A percentile compares a stretch with the other conserved stretches of the same genome.
These are phyloP conservation scores for Thymallus thymallus DNA, from an alignment of 2,113 vertebrate genomes.

Conservation along the genomic window DNA sequence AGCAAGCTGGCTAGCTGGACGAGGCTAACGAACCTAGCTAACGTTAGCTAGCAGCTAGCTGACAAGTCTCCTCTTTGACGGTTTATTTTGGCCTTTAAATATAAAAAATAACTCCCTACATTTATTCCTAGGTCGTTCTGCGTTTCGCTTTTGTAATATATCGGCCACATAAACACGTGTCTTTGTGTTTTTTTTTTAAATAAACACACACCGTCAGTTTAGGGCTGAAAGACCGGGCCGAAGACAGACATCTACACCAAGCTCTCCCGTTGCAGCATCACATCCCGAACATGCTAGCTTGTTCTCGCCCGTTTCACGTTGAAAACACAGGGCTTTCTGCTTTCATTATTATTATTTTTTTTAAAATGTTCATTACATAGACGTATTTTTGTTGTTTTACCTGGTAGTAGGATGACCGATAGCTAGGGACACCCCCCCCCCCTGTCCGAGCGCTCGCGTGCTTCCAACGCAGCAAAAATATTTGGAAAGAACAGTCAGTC, in stretches of 20 bases:
- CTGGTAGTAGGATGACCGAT: slow-evolving; percentile 46
- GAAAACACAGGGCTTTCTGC: too few species aligned
- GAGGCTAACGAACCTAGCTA: background rate
- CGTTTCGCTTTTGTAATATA: too few species aligned
- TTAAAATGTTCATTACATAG: background rate
- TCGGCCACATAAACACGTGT: background rate
- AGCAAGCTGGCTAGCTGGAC: slow-evolving; percentile 18
- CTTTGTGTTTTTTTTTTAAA: slow-evolving; percentile 15
- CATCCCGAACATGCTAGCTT: slow-evolving; percentile 60
- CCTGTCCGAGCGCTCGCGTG: slow-evolving; percentile 56
- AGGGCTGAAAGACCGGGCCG: slow-evolving; percentile 34
- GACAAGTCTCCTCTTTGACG: slow-evolving; percentile 1
- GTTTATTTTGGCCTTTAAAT: too few species aligned
- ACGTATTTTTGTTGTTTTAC: too few species aligned
- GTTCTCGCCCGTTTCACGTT: slow-evolving; percentile 35
- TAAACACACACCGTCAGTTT: background rate
- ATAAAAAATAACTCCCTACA: background rate
- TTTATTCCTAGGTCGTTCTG: background rate
- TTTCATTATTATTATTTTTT: too few species aligned
- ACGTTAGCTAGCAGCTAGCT: slow-evolving; percentile 12
- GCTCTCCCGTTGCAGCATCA: slow-evolving; percentile 38
- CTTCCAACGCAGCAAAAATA: slow-evolving; percentile 48
- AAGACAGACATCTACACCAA: slow-evolving; percentile 37
- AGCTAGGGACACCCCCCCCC: slow-evolving; percentile 57
- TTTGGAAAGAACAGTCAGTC: slow-evolving; percentile 50